These are phyloP conservation scores for Enteromius treurensis DNA, from an alignment of 2,797 vertebrate genomes.

Conservation along the genomic window DNA sequence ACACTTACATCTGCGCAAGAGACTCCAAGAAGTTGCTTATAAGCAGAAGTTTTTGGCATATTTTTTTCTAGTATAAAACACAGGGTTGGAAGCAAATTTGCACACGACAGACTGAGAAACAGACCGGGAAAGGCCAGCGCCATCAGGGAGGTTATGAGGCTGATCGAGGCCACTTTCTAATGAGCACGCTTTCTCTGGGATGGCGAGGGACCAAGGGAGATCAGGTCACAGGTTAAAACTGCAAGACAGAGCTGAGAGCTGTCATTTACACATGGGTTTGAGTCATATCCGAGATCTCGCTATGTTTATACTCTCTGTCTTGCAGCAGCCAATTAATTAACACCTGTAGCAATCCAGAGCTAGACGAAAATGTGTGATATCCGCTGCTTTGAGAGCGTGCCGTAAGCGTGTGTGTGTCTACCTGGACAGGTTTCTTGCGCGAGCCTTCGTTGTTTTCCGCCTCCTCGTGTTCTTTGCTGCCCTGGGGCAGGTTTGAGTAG, in stretches of 20 bases:
- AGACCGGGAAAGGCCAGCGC: neutral
- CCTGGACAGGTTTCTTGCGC: slow-evolving; percentile 83
- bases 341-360: neutral
- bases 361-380: neutral
- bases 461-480: slow-evolving; percentile 96
- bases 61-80: neutral
- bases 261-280: neutral
- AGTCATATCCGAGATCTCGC: neutral
- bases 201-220: slow-evolving; percentile 2
- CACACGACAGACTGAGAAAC: slow-evolving; percentile 49
- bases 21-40: neutral
- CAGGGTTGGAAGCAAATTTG: slow-evolving; percentile 51
- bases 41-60: neutral
- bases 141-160: slow-evolving; percentile 38
- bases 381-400: neutral
- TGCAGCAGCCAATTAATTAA: neutral
- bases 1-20: neutral
- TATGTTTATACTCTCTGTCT: slow-evolving; percentile 4
- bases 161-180: slow-evolving; percentile 35
- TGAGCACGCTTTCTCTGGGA: neutral
- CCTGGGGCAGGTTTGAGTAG: slow-evolving; percentile 96
- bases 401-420: slow-evolving; percentile 45
- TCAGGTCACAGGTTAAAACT: slow-evolving; percentile 26
- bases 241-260: slow-evolving; percentile 18
- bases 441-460: slow-evolving; percentile 89